Evolutionary conservation across 2,113 vertebrate species (phyloP).

Genomic region (Maccullochella peelii): DNA sequence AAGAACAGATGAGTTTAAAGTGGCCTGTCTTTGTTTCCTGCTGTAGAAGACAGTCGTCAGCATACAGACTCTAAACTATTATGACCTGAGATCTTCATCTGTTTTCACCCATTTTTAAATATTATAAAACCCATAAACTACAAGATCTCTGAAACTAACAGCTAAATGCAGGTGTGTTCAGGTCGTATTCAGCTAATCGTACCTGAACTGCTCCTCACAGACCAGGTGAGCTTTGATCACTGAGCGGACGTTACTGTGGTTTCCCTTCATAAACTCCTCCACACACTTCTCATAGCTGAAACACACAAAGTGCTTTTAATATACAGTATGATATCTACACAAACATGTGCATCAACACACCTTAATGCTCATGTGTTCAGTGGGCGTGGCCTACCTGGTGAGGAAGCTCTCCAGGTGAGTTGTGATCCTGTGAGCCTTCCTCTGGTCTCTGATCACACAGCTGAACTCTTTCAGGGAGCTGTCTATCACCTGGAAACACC

Average conservation of each 20-base stretch:
- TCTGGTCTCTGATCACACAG: slow-evolving; percentile 70
- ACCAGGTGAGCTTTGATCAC: slow-evolving; percentile 88
- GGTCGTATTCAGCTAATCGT: slow-evolving; percentile 59
- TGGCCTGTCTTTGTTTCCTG: no score
- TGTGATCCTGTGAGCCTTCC: slow-evolving; percentile 68
- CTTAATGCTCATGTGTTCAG: not conserved
- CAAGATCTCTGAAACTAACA: not conserved
- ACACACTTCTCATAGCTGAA: slow-evolving; percentile 87
- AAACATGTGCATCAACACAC: not conserved
- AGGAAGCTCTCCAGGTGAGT: slow-evolving; percentile 84
- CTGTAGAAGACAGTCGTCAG: no score
- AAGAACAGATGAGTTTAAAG: no score
- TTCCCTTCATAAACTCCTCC: slow-evolving; percentile 84
- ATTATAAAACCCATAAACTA: no score
- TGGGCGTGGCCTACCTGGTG: slow-evolving; percentile 79
- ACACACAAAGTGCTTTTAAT: slow-evolving; percentile 3
- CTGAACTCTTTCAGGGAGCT: slow-evolving; percentile 72
- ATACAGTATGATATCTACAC: not conserved
- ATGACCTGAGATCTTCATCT: no score
- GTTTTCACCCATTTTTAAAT: no score
- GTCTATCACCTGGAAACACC: slow-evolving; percentile 80
- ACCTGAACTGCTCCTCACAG: slow-evolving; percentile 90
- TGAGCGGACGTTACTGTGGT: slow-evolving; percentile 73
- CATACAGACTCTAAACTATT: no score
- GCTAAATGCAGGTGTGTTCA: no score